A percentile compares a stretch with the other conserved stretches of the same genome.
phyloP scores from a whole-genome alignment of 2,888 invertebrate species.

The Eretmocerus hayati region DNA sequence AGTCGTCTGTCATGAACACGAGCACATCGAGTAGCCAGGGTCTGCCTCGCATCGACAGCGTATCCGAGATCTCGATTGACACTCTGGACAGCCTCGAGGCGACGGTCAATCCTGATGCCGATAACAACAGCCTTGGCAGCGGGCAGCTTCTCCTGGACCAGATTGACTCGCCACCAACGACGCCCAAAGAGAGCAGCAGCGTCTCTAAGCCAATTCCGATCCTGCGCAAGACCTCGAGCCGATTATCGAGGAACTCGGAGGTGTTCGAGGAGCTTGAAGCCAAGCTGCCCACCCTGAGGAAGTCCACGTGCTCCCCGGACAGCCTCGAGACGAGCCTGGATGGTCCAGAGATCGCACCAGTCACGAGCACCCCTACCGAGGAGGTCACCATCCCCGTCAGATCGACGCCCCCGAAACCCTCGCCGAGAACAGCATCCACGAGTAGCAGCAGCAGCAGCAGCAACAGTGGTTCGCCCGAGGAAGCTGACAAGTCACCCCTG shows the following conservation, averaged over 20 bases:
- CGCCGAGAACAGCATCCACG: constrained; percentile 15
- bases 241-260: constrained; percentile 37
- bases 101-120: constrained; percentile 1
- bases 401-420: constrained; percentile 7
- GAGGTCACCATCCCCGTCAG: no score
- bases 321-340: constrained; percentile 32
- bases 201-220: constrained; percentile 22
- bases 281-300: constrained; percentile 27
- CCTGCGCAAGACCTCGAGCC: constrained; percentile 37
- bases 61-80: constrained; percentile 22
- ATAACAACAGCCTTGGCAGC: no score
- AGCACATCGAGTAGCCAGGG: constrained; percentile 1
- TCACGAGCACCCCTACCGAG: no score
- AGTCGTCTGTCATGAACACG: constrained; percentile 2
- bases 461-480: no score
- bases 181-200: neutral
- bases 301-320: constrained; percentile 39
- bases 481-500: no score
- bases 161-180: neutral
- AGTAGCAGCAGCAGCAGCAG: constrained; percentile 9
- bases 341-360: constrained; percentile 4
- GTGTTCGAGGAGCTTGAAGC: constrained; percentile 40
- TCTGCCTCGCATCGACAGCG: constrained; percentile 17
- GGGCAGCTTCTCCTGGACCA: no score
- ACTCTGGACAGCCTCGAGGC: constrained; percentile 33